These are phyloP conservation scores for Pachypeltis micranthus DNA, from an alignment of 1,140 invertebrate species.

Conservation along the genomic window DNA sequence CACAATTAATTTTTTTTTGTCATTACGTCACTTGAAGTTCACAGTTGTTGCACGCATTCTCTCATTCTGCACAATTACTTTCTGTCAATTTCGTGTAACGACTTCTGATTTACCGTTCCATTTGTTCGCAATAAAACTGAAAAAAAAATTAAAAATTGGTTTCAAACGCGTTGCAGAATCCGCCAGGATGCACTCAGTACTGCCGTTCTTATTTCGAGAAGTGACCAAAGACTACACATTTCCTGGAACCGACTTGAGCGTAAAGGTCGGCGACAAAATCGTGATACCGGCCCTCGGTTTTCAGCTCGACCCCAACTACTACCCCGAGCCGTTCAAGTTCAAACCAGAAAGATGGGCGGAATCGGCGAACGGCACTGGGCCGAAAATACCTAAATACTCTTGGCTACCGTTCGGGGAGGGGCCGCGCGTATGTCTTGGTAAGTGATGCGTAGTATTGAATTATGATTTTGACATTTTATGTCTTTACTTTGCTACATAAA, in stretches of 20 bases:
- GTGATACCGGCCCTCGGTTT: not conserved
- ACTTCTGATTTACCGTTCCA: too few relatives aligned
- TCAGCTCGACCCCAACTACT: not conserved
- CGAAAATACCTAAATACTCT: not conserved
- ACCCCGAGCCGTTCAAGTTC: not conserved
- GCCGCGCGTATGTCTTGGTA: not conserved
- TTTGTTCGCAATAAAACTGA: too few relatives aligned
- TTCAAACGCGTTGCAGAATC: not conserved
- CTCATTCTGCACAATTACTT: too few relatives aligned
- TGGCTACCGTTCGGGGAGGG: not conserved
- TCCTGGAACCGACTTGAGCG: not conserved
- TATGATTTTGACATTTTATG: too few relatives aligned
- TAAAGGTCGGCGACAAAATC: slow-evolving; percentile 3
- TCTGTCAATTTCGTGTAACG: too few relatives aligned
- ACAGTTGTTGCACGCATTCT: too few relatives aligned
- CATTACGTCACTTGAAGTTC: too few relatives aligned
- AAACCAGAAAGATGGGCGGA: slow-evolving; percentile 1
- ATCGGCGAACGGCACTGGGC: too few relatives aligned
- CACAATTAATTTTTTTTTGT: too few relatives aligned
- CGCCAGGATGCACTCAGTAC: not conserved
- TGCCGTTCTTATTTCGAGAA: slow-evolving; percentile 2
- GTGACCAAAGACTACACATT: slow-evolving; percentile 1
- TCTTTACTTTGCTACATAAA: too few relatives aligned
- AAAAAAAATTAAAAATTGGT: not conserved
- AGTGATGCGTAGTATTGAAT: too few relatives aligned